A percentile compares a stretch with the other conserved stretches of the same genome.
Evolutionary conservation across 2,113 vertebrate genomes (phyloP).

Genomic region (Donacobius atricapilla): DNA sequence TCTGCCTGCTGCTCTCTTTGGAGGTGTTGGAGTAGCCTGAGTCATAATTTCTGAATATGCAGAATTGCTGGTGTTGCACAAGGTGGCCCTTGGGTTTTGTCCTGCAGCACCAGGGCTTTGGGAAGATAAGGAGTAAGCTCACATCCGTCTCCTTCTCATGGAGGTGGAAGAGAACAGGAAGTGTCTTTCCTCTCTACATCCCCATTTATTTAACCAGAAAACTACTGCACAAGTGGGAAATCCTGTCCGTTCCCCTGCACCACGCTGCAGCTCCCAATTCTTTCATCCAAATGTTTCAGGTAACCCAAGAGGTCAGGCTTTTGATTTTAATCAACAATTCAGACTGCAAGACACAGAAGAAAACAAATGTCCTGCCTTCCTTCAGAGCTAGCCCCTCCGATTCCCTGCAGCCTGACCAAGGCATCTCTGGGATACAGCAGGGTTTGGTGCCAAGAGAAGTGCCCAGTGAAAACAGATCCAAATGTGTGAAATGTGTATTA

Average conservation of each 20-base stretch:
- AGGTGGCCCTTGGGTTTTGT: neutral
- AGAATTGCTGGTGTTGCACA: neutral
- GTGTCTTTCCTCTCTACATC: neutral
- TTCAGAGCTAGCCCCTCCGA: fast-evolving
- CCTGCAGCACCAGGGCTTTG: neutral
- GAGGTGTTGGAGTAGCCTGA: neutral
- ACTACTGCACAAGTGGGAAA: neutral
- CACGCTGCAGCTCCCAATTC: neutral
- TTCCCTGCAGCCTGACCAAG: neutral
- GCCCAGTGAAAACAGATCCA: neutral
- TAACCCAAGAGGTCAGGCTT: neutral
- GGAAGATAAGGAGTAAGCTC: neutral
- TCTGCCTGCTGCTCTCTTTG: neutral
- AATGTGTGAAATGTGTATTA: neutral
- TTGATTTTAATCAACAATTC: neutral
- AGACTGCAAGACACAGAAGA: neutral
- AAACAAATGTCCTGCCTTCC: neutral
- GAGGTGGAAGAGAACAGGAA: neutral
- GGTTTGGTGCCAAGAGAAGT: neutral
- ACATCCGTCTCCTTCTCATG: neutral
- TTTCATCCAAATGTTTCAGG: neutral
- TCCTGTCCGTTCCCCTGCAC: neutral
- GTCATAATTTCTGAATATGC: neutral
- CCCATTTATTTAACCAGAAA: neutral
- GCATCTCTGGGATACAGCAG: neutral